Base-by-base conservation (phyloP, 2,113 vertebrate genomes). In the Synchiropus splendidus region DNA sequence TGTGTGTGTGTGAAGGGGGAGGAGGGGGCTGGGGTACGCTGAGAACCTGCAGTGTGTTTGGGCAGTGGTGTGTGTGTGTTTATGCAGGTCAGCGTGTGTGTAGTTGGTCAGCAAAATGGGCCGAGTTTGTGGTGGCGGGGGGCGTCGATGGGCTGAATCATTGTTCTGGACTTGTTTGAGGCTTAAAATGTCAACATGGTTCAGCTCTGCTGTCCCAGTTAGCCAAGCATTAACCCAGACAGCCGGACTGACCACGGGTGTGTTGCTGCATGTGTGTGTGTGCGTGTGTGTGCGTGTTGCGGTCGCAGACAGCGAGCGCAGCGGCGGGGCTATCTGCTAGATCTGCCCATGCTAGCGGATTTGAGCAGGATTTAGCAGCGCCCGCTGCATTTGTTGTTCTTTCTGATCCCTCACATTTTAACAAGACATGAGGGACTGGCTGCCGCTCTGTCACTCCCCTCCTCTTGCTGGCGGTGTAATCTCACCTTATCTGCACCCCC, bases 181-280 rank as follows among this genome's bases (percentile, higher is more conserved):
- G 78, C 73, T 79, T 82, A 79, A 81, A 78, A 73, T 80, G 77
- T 83, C 81, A 79, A 78, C 73, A 76, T 73, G 76, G 75, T 77
- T 81, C 75, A 79, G 64, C 71, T 75, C 73, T 70, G 72, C 70
- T 81, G 79, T 81, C 80, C 79, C 73, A 81, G 77, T 82, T 83
- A 80, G 70, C 68, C 74, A 75, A 75, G 74, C 77, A 85, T 82
- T 80, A 85, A 82, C 75, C 79, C 74, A 81, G 75, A 83, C 78
- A 85, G 78, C 75, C 74, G 71, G 65, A 72, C 75, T 70, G 75
- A 75, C 72, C 72, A 70, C 65, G 75, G 70, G 69, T 75, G 68
- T 75, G 70, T 77, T 48, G 52, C 43, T 50, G 58, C 49, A 41
- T 4, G 36, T 56, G 60, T 56, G 52, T 46, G 31, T 51, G 14